Evolutionary conservation across 2,113 vertebrate genomes (phyloP).

Genomic region (Podiceps cristatus): DNA sequence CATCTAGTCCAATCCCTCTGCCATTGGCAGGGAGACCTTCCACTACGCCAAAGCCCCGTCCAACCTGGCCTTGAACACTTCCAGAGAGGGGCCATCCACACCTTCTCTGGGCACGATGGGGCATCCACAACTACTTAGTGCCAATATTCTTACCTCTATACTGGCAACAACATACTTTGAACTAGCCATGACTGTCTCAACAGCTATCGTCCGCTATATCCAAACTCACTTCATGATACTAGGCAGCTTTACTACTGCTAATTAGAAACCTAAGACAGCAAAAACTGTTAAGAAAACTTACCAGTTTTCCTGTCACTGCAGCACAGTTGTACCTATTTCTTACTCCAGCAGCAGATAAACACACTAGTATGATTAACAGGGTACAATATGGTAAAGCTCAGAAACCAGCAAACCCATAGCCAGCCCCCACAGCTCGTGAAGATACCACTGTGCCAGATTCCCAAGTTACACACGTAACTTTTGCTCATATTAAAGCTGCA

Average conservation of each 20-base stretch:
- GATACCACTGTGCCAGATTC: too few relatives aligned
- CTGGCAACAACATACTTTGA: neutral
- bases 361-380: fast-evolving
- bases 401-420: neutral
- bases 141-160: neutral
- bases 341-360: neutral
- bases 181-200: fast-evolving
- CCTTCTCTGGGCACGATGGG: neutral
- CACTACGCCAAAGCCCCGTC: neutral
- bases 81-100: fast-evolving
- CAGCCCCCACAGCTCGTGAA: neutral
- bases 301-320: neutral
- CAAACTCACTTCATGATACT: neutral
- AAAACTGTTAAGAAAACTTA: neutral
- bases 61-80: neutral
- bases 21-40: neutral
- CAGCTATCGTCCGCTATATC: neutral
- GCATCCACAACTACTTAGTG: neutral
- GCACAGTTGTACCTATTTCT: neutral
- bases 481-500: neutral
- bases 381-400: neutral
- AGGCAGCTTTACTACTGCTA: neutral
- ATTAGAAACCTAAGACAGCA: neutral
- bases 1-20: neutral
- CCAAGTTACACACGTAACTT: neutral